Percentiles rank a stretch among this genome's conserved stretches.
Conservation (phyloP, 2,888 invertebrate genomes). For the Apotomis betuletana region DNA sequence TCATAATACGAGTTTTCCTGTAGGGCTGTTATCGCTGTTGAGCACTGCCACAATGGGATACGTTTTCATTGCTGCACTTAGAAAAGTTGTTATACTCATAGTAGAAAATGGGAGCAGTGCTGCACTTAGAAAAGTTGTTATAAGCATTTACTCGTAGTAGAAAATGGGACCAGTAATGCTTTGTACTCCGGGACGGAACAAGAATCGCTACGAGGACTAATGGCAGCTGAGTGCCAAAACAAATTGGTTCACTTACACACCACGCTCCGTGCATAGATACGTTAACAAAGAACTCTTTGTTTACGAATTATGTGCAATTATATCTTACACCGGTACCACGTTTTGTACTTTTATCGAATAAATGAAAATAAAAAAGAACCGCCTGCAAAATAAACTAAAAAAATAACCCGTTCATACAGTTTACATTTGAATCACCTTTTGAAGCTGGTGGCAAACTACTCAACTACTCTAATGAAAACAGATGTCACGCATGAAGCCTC, state of each 20-base stretch:
- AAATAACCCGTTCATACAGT: too few relatives aligned
- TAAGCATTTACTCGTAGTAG: background rate
- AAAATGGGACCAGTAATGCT: constrained; percentile 40
- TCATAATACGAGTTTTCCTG: too few relatives aligned
- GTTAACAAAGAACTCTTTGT: background rate
- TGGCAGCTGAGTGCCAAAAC: constrained; percentile 27
- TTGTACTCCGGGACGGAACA: constrained; percentile 21
- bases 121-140: constrained; percentile 16
- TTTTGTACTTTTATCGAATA: background rate
- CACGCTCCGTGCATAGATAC: background rate
- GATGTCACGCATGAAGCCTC: too few relatives aligned
- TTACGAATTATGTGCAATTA: background rate
- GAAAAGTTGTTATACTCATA: constrained; percentile 12
- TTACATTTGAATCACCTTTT: too few relatives aligned
- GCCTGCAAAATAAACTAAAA: too few relatives aligned
- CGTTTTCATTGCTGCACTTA: constrained; percentile 2
- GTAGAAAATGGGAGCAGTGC: background rate
- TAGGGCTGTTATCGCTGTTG: background rate
- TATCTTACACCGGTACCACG: background rate
- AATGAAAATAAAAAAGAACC: too few relatives aligned
- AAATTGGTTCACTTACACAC: background rate
- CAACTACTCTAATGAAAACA: too few relatives aligned
- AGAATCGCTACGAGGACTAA: constrained; percentile 32
- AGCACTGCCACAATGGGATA: background rate
- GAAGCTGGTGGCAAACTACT: too few relatives aligned